Conservation (phyloP, 2,797 vertebrate species). For the Pipistrellus nathusii region DNA sequence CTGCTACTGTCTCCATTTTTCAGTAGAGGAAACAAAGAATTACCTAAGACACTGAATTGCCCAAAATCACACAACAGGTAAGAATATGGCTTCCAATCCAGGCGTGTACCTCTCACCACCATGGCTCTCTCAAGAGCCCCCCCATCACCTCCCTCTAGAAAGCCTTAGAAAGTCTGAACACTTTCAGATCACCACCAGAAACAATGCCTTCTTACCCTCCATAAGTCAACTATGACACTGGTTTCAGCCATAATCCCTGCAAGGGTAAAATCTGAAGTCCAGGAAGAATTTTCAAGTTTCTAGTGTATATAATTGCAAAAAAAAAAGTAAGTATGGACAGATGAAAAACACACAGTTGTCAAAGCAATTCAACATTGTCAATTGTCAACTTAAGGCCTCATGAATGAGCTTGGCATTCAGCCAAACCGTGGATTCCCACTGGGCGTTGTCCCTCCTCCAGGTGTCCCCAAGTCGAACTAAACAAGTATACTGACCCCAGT, state of each 20-base stretch:
- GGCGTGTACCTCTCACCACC: background rate
- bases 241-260: background rate
- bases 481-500: background rate
- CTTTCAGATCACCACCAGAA: background rate
- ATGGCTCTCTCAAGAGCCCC: background rate
- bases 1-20: background rate
- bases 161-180: background rate
- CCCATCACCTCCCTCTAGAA: background rate
- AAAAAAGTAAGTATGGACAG: background rate
- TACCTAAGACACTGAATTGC: background rate
- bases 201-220: background rate
- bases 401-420: background rate
- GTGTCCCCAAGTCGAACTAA: background rate
- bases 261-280: background rate
- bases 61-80: too few species aligned
- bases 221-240: background rate
- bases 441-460: background rate
- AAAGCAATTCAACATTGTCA: background rate
- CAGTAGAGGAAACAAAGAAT: background rate
- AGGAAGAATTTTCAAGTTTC: background rate
- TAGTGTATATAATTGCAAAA: background rate
- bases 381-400: background rate
- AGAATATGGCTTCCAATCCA: too few species aligned
- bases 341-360: constrained; percentile 1
- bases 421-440: background rate